phyloP scores from a whole-genome alignment of 2,113 vertebrate species.

The Platycercus adscitus region DNA sequence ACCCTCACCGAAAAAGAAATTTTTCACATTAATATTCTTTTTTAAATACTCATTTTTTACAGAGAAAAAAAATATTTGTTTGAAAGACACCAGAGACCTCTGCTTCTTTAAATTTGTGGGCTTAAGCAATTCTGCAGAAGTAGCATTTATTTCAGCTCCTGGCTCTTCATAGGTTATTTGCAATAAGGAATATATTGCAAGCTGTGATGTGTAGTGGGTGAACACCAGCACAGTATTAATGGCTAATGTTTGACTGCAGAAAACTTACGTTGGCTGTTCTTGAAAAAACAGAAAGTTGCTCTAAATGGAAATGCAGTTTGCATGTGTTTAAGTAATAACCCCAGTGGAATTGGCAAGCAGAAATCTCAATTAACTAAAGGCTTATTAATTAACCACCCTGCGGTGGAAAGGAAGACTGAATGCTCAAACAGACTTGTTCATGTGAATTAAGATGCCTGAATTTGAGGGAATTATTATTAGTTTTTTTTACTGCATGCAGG shows the following conservation, averaged over 20 bases:
- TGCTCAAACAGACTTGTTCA: background rate
- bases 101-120: background rate
- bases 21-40: background rate
- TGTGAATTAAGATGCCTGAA: background rate
- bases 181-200: background rate
- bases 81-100: background rate
- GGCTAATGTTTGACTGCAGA: background rate
- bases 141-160: background rate
- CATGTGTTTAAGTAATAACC: slow-evolving; percentile 68
- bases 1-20: background rate
- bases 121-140: background rate
- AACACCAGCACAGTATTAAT: background rate
- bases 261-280: slow-evolving; percentile 17
- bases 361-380: slow-evolving; percentile 69
- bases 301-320: slow-evolving; percentile 60
- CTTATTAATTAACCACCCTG: slow-evolving; percentile 73
- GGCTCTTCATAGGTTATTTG: background rate
- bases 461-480: background rate
- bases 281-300: slow-evolving; percentile 39
- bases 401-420: background rate
- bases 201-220: background rate
- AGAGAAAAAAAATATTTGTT: background rate
- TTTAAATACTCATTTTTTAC: background rate
- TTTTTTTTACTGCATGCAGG: background rate
- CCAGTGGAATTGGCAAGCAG: slow-evolving; percentile 54